Evolutionary conservation across 2,888 invertebrate genomes (phyloP), one percentile per base, ranked within the genome.

Genomic region (Pimpla rufipes): DNA sequence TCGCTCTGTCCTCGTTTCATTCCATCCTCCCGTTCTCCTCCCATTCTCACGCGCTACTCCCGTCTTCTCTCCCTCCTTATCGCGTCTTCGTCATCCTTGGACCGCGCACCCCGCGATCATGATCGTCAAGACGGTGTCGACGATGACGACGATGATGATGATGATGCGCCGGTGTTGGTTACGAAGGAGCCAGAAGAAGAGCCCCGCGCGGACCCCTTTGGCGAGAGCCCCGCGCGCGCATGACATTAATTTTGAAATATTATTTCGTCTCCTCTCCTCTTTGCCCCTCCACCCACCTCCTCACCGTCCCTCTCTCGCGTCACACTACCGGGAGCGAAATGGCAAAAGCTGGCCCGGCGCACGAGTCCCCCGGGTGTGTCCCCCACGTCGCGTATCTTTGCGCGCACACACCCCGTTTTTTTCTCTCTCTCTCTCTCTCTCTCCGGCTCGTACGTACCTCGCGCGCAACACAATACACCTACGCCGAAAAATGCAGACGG

Each of bases 191-290:
- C 84, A 87, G 87, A 85, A 87, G 87, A 85, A 88, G 89, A 86
- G 84, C 86, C 87, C 85, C 83, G 87, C 86, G 86, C 40, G 62
- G 85, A 85, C 88, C 87, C 86, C 87, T 89, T 89, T 90, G 87
- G 87, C 87, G 86, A 88, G 86, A 87, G 85, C 86, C 85, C 88
- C 88, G 29, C 2, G 29, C 29, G 29, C 29, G 89, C 89, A 88
- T 90, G 89, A 90, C 90, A 89, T 92, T 92, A 92, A 92, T 92
- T 92, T 92, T 91, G 89, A 92, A 92, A 90, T 92, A 92, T 92
- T 92, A 91, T 91, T 92, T 89, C 88, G 86, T 81, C 87, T 88
- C 85, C 86, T 67, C 29, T 42, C 1, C 83, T 85, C 82, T 73
- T 74, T 47, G 66, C 59, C 64, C 13, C 57, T 40, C 35, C 42